Evolutionary conservation across 2,888 invertebrate genomes (phyloP), one percentile per base, ranked within the genome.

Genomic region (Harpalus rubripes): DNA sequence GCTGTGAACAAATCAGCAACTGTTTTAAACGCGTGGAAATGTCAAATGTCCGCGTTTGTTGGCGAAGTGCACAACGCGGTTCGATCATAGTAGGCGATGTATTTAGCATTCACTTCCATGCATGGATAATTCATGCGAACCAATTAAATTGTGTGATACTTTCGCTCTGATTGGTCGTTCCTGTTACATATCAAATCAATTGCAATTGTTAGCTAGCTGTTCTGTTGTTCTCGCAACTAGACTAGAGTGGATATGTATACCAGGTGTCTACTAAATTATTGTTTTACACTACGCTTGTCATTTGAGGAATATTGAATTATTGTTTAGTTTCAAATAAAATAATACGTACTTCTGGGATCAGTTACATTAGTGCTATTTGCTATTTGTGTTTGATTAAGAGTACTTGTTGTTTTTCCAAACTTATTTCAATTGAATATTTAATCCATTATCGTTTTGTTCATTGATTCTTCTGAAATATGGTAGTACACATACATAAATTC

Each of bases 131-230:
- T 74, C 72, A 32, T 65, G 65, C 32, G 32, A 44, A 41, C 72
- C 72, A 74, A 74, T 74, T 74, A 74, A 74, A 74, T 74, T 68
- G 44, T 44, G 15, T 44, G 72, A 74, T 74, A 74, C 72, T 74
- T 74, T 44, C 18, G 44, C 41, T 74, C 41, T 74, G 72, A 74
- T 74, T 74, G 72, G 72, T 44, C 72, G 44, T 74, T 74, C 72
- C 72, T 41, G 72, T 44, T 74, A 74, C 72, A 74, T 44, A 12
- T 16, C 18, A 15, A 74, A 74, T 74, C 72, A 16, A 74, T 74
- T 74, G 39, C 15, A 32, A 10, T 63, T 22, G 26, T 26, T 68
- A n/a, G 15, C 15, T 39, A 32, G 32, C 32, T 32, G 32, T 32
- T 32, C 32, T 22, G 22, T 22, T 22, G 22, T 22, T 32, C 32